phyloP scores from a whole-genome alignment of 1,140 invertebrate species.

The Danaus melanippus region DNA sequence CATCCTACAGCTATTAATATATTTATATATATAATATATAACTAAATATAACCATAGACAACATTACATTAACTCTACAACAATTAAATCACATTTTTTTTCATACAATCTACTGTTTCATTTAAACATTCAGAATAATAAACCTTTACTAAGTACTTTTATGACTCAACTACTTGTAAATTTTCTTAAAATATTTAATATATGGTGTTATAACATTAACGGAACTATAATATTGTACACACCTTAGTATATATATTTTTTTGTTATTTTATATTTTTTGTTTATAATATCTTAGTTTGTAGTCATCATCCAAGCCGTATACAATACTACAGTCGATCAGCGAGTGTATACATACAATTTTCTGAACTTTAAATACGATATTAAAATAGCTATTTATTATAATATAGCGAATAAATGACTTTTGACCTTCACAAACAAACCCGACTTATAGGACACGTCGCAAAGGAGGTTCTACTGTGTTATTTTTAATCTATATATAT shows the following conservation, averaged over 20 bases:
- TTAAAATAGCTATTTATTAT: constrained; percentile 55
- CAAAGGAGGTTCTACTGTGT: constrained; percentile 1
- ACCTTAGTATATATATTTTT: constrained; percentile 50
- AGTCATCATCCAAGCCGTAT: constrained; percentile 60
- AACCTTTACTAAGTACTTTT: constrained; percentile 57
- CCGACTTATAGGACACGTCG: constrained; percentile 5
- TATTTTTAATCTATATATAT: not conserved
- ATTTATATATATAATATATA: no score
- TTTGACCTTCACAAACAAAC: constrained; percentile 8
- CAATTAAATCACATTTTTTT: constrained; percentile 64
- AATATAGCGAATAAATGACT: constrained; percentile 31
- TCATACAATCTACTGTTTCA: constrained; percentile 52
- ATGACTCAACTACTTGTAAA: constrained; percentile 60
- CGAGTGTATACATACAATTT: constrained; percentile 54
- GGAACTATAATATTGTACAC: constrained; percentile 64
- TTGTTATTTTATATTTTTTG: constrained; percentile 33
- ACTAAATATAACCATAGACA: constrained; percentile 52
- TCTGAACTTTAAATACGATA: constrained; percentile 55
- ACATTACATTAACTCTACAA: constrained; percentile 59
- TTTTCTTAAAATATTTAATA: constrained; percentile 66
- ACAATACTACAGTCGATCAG: constrained; percentile 62
- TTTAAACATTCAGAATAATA: constrained; percentile 38
- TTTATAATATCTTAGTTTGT: constrained; percentile 58
- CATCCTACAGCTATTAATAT: no score
- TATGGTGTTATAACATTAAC: constrained; percentile 47